Base-by-base conservation (phyloP, 2,797 vertebrate genomes). In the Gymnopithys bicolor region DNA sequence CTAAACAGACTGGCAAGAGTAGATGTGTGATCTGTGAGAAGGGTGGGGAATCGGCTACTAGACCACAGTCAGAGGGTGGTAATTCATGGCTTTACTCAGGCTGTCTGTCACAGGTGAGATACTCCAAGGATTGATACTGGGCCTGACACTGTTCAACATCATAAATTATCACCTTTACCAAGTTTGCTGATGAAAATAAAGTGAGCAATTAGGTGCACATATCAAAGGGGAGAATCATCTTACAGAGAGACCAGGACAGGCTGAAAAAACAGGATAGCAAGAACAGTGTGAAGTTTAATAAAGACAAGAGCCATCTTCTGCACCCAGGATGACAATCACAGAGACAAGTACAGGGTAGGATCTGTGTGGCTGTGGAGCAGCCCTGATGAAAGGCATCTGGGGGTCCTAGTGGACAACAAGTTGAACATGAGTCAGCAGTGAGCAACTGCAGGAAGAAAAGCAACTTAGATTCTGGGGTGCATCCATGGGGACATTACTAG, bases 381-480 rank as follows among this genome's bases (percentile, higher is more conserved):
- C 28, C 25, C 35, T 62, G 13, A 8, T 35, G 46, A 49, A 70
- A 76, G 27, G 10, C 3, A 53, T 2, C 10, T 19, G 14, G 5
- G 5, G 10, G 4, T 67, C 17, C 30, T 52, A 33, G 18, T 52
- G 27, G 9, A 63, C 32, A 30, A 5, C 17, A 73, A 52, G 9
- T 21, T 58, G 39, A 58, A 13, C 12, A 30, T 19, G 25, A 77
- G 17, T 32, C 17, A 68, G 22, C 32, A n/a, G 7, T n/a, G 8
- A 0, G 2, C 1, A 2, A 23, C 83, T 60, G 23, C 19, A 60
- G 16, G 24, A 58, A 7, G 9, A 43, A 18, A 68, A 19, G 8
- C 37, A 48, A 33, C 25, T 52, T 37, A 58, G 19, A 74, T 63
- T 18, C 39, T 67, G 17, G 33, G 9, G 12, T 68, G 24, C 23